These are phyloP conservation scores for Rana temporaria DNA, from an alignment of 2,113 vertebrate genomes.

Conservation along the genomic window DNA sequence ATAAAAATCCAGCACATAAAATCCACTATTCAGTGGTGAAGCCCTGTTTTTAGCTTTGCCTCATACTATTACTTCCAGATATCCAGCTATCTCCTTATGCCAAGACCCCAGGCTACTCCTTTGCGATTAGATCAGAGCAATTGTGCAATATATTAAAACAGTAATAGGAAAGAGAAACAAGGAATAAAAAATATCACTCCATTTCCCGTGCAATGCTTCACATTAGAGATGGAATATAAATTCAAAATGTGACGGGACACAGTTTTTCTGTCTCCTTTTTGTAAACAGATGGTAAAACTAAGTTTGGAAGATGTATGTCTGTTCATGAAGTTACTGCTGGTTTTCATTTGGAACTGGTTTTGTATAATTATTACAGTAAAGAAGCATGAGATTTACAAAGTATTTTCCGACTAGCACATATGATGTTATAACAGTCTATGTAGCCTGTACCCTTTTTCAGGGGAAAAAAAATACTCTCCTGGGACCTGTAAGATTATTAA, in stretches of 20 bases:
- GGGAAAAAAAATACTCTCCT: not conserved
- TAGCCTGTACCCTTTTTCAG: not conserved
- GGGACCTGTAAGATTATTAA: not conserved
- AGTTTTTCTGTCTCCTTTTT: conserved; percentile 9
- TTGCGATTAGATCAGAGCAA: conserved; percentile 20
- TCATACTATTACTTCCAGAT: conserved; percentile 22
- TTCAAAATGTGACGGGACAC: not conserved
- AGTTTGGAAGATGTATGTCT: not conserved
- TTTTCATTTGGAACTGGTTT: conserved; percentile 17
- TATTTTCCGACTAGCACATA: not conserved
- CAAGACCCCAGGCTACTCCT: not conserved
- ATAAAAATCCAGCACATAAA: not conserved
- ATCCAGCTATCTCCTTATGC: not conserved
- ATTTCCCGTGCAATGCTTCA: conserved; percentile 8
- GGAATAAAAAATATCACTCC: not conserved
- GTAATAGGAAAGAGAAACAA: conserved; percentile 16
- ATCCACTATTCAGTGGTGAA: no score
- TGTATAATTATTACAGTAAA: conserved; percentile 15
- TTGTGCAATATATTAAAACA: conserved; percentile 22
- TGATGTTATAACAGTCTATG: not conserved
- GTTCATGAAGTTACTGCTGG: conserved; percentile 6
- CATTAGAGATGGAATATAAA: conserved; percentile 11
- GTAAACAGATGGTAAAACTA: not conserved
- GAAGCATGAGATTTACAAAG: conserved; percentile 20
- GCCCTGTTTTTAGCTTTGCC: no score